These are phyloP conservation scores for Palythoa caribaeorum DNA, from an alignment of 92 coral and sea anemone species.

Conservation along the genomic window DNA sequence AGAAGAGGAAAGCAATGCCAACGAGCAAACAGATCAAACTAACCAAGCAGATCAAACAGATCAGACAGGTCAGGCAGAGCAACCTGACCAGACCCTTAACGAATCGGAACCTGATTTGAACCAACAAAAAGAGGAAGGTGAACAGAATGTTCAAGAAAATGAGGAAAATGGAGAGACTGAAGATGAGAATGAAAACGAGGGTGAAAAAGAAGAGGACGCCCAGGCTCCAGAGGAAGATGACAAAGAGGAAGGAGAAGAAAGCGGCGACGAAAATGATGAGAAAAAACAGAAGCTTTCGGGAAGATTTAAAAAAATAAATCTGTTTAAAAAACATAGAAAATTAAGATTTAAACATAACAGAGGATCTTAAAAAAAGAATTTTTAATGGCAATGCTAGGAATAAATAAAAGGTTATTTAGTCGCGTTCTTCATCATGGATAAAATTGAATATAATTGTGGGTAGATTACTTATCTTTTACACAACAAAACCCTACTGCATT, in stretches of 20 bases:
- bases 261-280: conserved; percentile 46
- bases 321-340: conserved; percentile 8
- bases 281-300: conserved; percentile 46
- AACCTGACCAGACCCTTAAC: not conserved
- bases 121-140: conserved; percentile 36
- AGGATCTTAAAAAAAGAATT: not conserved
- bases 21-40: conserved; percentile 28
- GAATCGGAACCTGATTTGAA: not conserved
- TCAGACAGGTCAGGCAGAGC: no score
- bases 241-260: conserved; percentile 51
- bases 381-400: not conserved
- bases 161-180: conserved; percentile 52
- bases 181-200: conserved; percentile 56
- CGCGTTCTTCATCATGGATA: not conserved
- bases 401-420: not conserved
- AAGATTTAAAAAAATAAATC: conserved; percentile 14
- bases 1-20: conserved; percentile 45
- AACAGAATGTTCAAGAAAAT: conserved; percentile 41
- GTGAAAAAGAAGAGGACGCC: conserved; percentile 26
- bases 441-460: not conserved
- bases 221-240: conserved; percentile 44
- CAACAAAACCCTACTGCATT: no score
- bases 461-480: no score
- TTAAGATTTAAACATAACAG: conserved; percentile 7
- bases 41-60: no score